Evolutionary conservation across 2,888 invertebrate species (phyloP), one percentile per base, ranked within the genome.

Genomic region (Patella depressa): DNA sequence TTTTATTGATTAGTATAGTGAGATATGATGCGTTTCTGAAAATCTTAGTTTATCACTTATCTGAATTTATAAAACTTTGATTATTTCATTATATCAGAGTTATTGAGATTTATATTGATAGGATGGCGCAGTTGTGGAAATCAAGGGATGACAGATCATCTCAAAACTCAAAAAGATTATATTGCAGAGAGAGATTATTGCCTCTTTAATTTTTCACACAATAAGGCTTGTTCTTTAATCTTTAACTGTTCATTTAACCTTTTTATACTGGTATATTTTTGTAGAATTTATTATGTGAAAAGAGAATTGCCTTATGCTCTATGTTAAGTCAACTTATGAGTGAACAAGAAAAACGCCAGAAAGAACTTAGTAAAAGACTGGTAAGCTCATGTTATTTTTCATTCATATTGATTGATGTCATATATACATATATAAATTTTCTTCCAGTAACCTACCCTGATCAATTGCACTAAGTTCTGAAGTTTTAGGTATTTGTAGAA

Each of bases 291-390:
- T 79, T 91, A 77, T 88, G 83, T 59, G 88, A 89, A 77, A 90
- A 90, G 83, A 83, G 91, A 55, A 81, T 86, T 17, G 83, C 86
- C 3, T 78, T 91, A 81, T 87, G 89, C 7, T 84, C 84, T 57
- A 80, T 91, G 79, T 82, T 91, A 73, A 83, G 88, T 7, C 90
- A 90, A 81, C 80, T 91, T 54, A 81, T 91, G 84, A 81, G 84
- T 12, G 90, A 91, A 80, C 83, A 87, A 78, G 88, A 88, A 73
- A 83, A 81, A n/a, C 76, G 91, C 45, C 88, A 88, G 76, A 79
- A 81, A 15, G 89, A 91, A 80, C 86, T 91, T 15, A 86, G 85
- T 75, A 83, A 86, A 72, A 82, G 91, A 83, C 81, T 91, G 87
- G 91, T 91, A 76, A 80, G 85, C 83, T 15, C 54, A 9, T 3